Base-by-base conservation (phyloP, 2,113 vertebrate species). In the Corythornis cristatus region DNA sequence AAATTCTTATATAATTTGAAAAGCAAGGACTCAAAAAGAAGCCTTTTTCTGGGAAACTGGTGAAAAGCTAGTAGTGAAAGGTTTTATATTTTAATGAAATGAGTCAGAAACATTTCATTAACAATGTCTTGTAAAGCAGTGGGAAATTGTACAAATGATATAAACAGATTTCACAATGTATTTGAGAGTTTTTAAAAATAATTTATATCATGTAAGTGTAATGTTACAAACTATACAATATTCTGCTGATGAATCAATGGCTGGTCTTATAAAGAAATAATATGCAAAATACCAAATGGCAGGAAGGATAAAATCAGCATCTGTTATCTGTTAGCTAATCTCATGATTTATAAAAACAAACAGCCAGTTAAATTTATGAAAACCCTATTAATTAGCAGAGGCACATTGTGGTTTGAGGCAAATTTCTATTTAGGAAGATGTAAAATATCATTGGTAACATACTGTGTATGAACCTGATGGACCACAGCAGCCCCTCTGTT, bases 311-410 rank as follows among this genome's bases (percentile, higher is more conserved):
- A 73, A 83, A 71, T 79, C n/a, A 66, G 35, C 73, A 83, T 88
- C 95, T 95, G 72, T 74, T 92, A 46, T 77, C 82, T 84, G 53
- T 86, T 94, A 87, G 33, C 72, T 83, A 33, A 72, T 83, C 31
- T 80, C 48, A 48, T 54, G 15, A 85, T 95, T 88, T 93, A 82
- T 66, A 48, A 88, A 94, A 95, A 89, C 56, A 90, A 92, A 40
- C 43, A 87, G 6, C 45, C 58, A 86, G 37, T 88, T 85, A 67
- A 51, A 13, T 65, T 17, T 68, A 53, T 72, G 70, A 87, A 87
- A 37, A 62, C 4, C 2, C 12, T 86, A 2, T 57, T 84, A 93
- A 87, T 89, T 91, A 88, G 37, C 11, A 56, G 33, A 79, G 66
- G 77, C 43, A 31, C 29, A 8, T 58, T 83, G 65, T 83, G 46